Evolutionary conservation across 2,797 vertebrate genomes (phyloP).

Genomic region (Carduelis carduelis): DNA sequence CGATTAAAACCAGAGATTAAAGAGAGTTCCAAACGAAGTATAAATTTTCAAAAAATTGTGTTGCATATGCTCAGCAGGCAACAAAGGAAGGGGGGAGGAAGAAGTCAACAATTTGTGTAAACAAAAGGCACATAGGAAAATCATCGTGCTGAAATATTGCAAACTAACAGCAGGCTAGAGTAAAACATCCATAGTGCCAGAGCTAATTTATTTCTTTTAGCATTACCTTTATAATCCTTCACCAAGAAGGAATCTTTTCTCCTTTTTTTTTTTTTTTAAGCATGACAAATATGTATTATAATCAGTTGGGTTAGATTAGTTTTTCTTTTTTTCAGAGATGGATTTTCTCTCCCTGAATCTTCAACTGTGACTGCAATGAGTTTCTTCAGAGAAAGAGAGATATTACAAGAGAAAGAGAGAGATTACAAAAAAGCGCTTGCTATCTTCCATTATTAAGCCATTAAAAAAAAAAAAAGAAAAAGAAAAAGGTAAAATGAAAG

Average conservation of each 20-base stretch:
- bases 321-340: neutral
- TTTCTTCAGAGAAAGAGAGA: neutral
- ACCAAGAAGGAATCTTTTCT: neutral
- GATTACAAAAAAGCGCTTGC: neutral
- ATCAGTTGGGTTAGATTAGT: neutral
- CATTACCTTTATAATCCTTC: neutral
- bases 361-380: neutral
- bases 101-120: neutral
- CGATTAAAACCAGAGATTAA: neutral
- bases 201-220: neutral
- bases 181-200: neutral
- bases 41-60: neutral
- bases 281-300: neutral
- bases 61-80: neutral
- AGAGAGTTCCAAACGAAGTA: neutral
- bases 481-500: neutral
- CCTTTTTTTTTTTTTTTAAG: neutral
- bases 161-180: neutral
- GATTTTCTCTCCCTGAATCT: neutral
- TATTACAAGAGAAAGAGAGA: neutral
- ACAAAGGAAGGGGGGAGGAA: rapidly evolving
- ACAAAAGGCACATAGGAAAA: neutral
- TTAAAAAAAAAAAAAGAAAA: neutral
- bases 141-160: neutral
- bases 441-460: neutral